Base-by-base conservation (phyloP, 1,140 invertebrate genomes). In the Eupristina koningsbergeri region DNA sequence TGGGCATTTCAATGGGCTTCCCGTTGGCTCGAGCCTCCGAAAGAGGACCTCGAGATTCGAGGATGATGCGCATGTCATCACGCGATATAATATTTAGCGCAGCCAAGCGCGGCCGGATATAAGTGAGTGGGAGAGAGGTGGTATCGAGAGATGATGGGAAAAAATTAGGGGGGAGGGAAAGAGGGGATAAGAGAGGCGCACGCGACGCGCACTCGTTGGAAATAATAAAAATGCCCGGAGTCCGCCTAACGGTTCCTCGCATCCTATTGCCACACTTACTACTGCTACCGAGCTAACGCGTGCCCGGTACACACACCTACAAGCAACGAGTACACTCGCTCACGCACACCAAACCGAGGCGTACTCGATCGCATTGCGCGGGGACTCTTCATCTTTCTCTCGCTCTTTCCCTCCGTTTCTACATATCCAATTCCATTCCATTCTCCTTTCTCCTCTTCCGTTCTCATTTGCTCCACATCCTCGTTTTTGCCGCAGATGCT, bases 191-290 rank as follows among this genome's bases (percentile, higher is more conserved):
- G 15, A 67, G 64, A 36, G 34, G 34, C 22, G 26, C 13, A 36
- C 31, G 64, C 34, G 11, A 34, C 29, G 61, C 26, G 26, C 26
- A 26, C 17, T 69, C 47, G 47, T 50, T 50, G 86, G 84, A 83
- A 86, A 89, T 88, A 86, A 87, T 87, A 88, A 89, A 89, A 89
- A 89, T 89, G 86, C 80, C 83, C 75, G 74, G 81, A 87, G 86
- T 83, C 86, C 82, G 85, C 81, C 78, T 89, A 89, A 89, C 89
- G 89, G 89, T 89, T 88, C 77, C 85, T 87, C 84, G 71, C 85
- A 90, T 89, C 89, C 89, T 90, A 90, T 89, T 90, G 89, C 89
- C 89, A 90, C 87, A 90, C 89, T 90, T 90, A 89, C 78, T 78
- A 81, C 69, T 73, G 82, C 81, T 17, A 17, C 50, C 19, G 0